phyloP scores from a whole-genome alignment of 2,888 invertebrate genomes.

The Polietes domitor region DNA sequence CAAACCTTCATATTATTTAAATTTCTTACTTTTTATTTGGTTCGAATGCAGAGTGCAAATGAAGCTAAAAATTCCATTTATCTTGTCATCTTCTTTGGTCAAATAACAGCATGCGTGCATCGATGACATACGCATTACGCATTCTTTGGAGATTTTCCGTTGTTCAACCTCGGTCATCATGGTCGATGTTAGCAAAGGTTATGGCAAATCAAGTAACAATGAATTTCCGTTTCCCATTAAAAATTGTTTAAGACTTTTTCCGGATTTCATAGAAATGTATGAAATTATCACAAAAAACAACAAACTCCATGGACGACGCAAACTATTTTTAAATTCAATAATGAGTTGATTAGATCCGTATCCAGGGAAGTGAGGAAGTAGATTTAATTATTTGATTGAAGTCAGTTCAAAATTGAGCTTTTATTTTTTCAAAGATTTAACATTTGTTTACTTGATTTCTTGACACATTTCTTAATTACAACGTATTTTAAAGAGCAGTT shows the following conservation, averaged over 20 bases:
- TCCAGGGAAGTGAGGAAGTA: too few species aligned
- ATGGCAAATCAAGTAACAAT: neutral
- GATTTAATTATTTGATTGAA: too few species aligned
- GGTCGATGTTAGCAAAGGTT: neutral
- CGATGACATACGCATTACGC: slow-evolving; percentile 18
- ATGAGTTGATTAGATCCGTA: too few species aligned
- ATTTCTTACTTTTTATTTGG: neutral
- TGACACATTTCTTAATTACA: too few species aligned
- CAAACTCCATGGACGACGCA: too few species aligned
- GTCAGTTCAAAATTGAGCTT: too few species aligned
- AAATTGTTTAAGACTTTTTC: neutral
- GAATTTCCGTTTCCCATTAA: slow-evolving; percentile 9
- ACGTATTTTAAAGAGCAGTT: too few species aligned
- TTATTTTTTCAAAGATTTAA: too few species aligned
- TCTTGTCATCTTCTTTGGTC: neutral
- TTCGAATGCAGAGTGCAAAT: slow-evolving; percentile 11
- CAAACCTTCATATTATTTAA: slow-evolving; percentile 49
- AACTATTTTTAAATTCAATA: too few species aligned
- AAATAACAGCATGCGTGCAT: neutral
- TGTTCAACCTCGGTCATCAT: neutral
- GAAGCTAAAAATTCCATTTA: neutral
- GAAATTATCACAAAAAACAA: too few species aligned
- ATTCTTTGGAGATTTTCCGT: neutral
- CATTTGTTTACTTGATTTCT: too few species aligned
- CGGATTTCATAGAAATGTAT: neutral